Evolutionary conservation across 1,140 invertebrate species (phyloP).

Genomic region (Rhagoletis pomonella): DNA sequence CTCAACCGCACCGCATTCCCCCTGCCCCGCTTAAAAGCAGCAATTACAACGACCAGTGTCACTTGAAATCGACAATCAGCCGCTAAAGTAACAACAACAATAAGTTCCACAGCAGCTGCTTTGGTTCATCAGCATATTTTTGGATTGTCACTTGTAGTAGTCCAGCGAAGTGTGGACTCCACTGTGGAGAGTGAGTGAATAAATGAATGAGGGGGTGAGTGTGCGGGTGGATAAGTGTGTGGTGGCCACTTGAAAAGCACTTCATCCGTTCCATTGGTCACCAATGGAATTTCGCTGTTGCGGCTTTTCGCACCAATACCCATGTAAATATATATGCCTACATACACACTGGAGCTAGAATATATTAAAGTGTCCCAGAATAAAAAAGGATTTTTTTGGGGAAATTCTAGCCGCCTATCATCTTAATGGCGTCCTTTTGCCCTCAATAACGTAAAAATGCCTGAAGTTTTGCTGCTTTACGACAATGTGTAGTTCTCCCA

Average conservation of each 20-base stretch:
- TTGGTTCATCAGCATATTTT: constrained; percentile 23
- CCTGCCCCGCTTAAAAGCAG: constrained; percentile 32
- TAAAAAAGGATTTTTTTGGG: too few species aligned
- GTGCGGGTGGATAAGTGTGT: neutral
- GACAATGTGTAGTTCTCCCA: too few species aligned
- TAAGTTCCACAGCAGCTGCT: neutral
- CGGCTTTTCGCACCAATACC: constrained; percentile 50
- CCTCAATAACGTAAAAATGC: too few species aligned
- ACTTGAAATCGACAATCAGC: constrained; percentile 45
- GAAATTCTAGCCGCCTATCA: too few species aligned
- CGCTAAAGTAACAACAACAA: too few species aligned
- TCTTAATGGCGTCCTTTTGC: too few species aligned
- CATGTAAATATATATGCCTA: too few species aligned
- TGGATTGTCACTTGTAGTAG: constrained; percentile 13
- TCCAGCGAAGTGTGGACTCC: neutral
- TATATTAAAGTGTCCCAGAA: too few species aligned
- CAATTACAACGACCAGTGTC: constrained; percentile 43
- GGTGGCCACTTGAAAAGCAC: constrained; percentile 39
- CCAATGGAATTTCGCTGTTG: constrained; percentile 55
- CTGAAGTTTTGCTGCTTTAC: too few species aligned
- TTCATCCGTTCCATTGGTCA: constrained; percentile 44
- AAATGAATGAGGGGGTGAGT: neutral
- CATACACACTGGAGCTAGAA: too few species aligned
- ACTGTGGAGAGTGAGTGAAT: too few species aligned
- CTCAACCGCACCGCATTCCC: neutral